phyloP scores from a whole-genome alignment of 2,888 invertebrate species.

The Petrophora chlorosata region DNA sequence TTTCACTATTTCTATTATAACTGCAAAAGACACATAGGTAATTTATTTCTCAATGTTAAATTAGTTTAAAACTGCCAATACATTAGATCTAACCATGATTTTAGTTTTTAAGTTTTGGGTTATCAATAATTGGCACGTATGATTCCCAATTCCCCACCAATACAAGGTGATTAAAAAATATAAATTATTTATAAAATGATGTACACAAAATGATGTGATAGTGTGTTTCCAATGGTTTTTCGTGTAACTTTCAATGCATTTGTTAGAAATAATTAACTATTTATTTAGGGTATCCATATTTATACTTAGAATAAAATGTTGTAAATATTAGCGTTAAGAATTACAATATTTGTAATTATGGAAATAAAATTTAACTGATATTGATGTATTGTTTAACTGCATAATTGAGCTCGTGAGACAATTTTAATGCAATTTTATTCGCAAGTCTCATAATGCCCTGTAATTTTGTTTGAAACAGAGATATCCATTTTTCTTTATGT shows the following conservation, averaged over 20 bases:
- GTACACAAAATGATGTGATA: slow-evolving; percentile 80
- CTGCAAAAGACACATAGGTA: slow-evolving; percentile 23
- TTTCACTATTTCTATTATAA: slow-evolving; percentile 33
- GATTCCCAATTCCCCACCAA: slow-evolving; percentile 68
- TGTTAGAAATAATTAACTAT: slow-evolving; percentile 60
- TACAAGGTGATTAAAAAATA: slow-evolving; percentile 40
- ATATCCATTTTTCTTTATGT: too few species aligned
- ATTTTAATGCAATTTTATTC: too few species aligned
- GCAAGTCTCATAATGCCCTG: too few species aligned
- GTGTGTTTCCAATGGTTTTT: slow-evolving; percentile 55
- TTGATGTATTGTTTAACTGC: slow-evolving; percentile 38
- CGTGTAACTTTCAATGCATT: slow-evolving; percentile 73
- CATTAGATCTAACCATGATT: slow-evolving; percentile 58
- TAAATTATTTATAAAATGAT: slow-evolving; percentile 42
- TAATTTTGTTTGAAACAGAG: too few species aligned
- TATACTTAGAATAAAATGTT: slow-evolving; percentile 63
- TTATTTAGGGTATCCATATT: slow-evolving; percentile 73
- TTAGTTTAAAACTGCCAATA: slow-evolving; percentile 57
- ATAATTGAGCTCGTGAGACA: too few species aligned
- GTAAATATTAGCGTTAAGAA: slow-evolving; percentile 77
- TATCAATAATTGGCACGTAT: slow-evolving; percentile 39
- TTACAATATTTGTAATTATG: slow-evolving; percentile 78
- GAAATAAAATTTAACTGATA: slow-evolving; percentile 62
- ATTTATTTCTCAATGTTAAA: slow-evolving; percentile 37
- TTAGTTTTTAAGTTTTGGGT: slow-evolving; percentile 48